Base-by-base conservation (phyloP, 2,888 invertebrate genomes). In the Didymodactylos carnosus region DNA sequence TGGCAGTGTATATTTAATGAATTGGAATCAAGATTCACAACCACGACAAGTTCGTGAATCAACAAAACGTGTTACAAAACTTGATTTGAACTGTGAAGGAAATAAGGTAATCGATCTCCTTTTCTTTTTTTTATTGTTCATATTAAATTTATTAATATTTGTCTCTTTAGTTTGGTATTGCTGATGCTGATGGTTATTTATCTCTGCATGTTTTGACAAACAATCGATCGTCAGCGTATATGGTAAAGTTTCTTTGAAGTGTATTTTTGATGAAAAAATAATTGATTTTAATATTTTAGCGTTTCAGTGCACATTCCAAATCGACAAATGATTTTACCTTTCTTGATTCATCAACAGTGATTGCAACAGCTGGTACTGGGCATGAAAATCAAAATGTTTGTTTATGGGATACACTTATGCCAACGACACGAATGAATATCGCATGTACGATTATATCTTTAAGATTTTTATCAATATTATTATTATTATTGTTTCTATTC, bases 111-210 rank as follows among this genome's bases (percentile, higher is more conserved):
- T 19, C 81, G 81, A 76, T 81, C 81, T 83, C 39, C 86, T 86
- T 79, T n/a, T n/a, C n/a, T n/a, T n/a, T n/a, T 95, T 97, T 75
- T 94, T 94, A 3, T 88, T 93, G 77, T 92, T 94, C 23, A 87
- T 91, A 75, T 95, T 95, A 86, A 92, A 92, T 70, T 91, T 92
- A 81, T 94, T 95, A 83, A 95, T 95, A 75, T 95, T n/a, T n/a
- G n/a, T n/a, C n/a, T n/a, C n/a, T 94, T 85, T 97, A 97, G 81
- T 95, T 98, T 84, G 97, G 97, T 41, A 94, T 95, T 2, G 92
- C 92, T 29, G 98, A 98, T 85, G 91, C 92, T 0, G 98, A 98
- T 83, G 98, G 98, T 27, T 91, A 92, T 82, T 86, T 98, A 27
- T 94, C 94, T 79, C 86, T 98, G 80, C 98, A 82, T 81, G 82